phyloP scores from a whole-genome alignment of 1,140 invertebrate genomes.

The Cotesia glomerata region DNA sequence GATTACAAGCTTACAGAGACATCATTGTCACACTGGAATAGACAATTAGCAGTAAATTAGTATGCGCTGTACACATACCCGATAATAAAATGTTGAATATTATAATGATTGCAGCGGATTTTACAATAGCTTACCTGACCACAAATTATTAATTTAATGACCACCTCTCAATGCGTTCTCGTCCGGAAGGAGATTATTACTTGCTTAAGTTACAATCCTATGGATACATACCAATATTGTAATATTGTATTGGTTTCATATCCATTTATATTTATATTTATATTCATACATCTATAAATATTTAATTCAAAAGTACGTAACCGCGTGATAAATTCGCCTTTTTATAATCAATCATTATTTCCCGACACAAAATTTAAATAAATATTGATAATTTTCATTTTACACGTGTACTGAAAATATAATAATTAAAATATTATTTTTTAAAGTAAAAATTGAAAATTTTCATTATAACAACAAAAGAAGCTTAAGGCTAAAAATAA shows the following conservation, averaged over 20 bases:
- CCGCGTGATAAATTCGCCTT: too few species aligned
- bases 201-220: neutral
- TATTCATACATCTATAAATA: neutral
- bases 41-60: constrained; percentile 66
- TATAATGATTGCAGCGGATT: constrained; percentile 63
- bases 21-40: constrained; percentile 62
- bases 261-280: neutral
- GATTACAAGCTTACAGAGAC: constrained; percentile 50
- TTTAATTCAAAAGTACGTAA: neutral
- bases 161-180: constrained; percentile 30
- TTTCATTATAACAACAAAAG: too few species aligned
- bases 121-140: constrained; percentile 61
- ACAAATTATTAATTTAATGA: constrained; percentile 66
- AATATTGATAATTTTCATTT: too few species aligned
- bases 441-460: too few species aligned
- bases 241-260: neutral
- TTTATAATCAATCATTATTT: too few species aligned
- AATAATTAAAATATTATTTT: too few species aligned
- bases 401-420: too few species aligned
- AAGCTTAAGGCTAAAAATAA: neutral
- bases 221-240: neutral
- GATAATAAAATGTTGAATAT: constrained; percentile 63
- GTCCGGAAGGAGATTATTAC: constrained; percentile 41
- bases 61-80: constrained; percentile 54
- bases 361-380: too few species aligned